These are phyloP conservation scores for Acleris laterana DNA, from an alignment of 2,888 invertebrate species.

Conservation along the genomic window DNA sequence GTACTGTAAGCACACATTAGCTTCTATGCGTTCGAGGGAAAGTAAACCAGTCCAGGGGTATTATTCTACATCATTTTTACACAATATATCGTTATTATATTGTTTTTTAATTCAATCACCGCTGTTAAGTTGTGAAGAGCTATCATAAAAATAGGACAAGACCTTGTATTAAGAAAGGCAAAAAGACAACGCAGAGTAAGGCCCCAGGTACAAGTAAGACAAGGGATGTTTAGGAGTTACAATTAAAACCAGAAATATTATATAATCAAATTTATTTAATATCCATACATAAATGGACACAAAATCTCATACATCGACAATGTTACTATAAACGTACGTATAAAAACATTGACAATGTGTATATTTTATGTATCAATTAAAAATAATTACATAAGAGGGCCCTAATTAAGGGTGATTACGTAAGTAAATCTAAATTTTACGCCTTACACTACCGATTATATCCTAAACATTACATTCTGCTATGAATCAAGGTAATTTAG, in stretches of 20 bases:
- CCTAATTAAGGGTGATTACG: slow-evolving; percentile 65
- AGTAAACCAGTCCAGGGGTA: too few species aligned
- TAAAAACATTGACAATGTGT: slow-evolving; percentile 73
- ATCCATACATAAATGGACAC: slow-evolving; percentile 79
- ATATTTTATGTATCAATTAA: slow-evolving; percentile 68
- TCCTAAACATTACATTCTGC: slow-evolving; percentile 55
- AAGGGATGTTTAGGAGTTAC: neutral
- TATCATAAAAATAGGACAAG: too few species aligned
- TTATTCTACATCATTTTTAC: too few species aligned
- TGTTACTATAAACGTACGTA: slow-evolving; percentile 65
- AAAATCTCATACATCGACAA: slow-evolving; percentile 70
- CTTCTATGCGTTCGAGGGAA: neutral
- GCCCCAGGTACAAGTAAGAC: too few species aligned
- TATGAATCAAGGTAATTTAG: slow-evolving; percentile 51
- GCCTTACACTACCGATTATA: slow-evolving; percentile 65
- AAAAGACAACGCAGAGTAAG: too few species aligned
- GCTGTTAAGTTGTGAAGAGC: too few species aligned
- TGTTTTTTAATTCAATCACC: too few species aligned
- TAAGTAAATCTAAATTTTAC: slow-evolving; percentile 67
- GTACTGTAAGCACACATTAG: too few species aligned
- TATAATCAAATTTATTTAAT: slow-evolving; percentile 71
- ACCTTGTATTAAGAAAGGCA: too few species aligned
- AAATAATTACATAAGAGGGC: slow-evolving; percentile 71
- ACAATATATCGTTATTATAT: too few species aligned
- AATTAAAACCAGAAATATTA: slow-evolving; percentile 44